phyloP scores from a whole-genome alignment of 2,888 invertebrate genomes.

The Eupithecia vulgata region DNA sequence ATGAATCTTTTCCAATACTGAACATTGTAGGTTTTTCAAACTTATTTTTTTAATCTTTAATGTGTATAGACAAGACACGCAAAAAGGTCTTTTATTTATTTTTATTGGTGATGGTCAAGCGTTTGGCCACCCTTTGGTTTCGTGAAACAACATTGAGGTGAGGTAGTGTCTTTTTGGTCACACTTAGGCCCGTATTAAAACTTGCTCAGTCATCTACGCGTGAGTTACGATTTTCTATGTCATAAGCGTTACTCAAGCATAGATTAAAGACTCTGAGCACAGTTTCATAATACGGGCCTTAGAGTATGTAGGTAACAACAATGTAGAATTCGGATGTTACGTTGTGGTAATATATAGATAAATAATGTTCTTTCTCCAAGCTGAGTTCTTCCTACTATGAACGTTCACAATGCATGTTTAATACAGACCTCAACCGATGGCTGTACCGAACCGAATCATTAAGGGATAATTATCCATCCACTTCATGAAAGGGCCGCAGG shows the following conservation, averaged over 20 bases:
- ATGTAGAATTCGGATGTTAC: not conserved
- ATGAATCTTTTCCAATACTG: too few relatives aligned
- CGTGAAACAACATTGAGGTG: not conserved
- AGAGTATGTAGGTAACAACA: not conserved
- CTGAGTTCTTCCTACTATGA: slow-evolving; percentile 49
- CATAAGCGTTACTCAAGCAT: too few relatives aligned
- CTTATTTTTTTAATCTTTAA: too few relatives aligned
- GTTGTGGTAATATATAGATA: not conserved
- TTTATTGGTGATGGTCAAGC: too few relatives aligned
- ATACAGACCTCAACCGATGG: slow-evolving; percentile 71
- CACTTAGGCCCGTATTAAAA: not conserved
- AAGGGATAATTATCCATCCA: slow-evolving; percentile 79
- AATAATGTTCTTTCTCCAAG: not conserved
- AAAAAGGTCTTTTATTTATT: too few relatives aligned
- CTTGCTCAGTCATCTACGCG: too few relatives aligned
- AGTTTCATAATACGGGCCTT: too few relatives aligned
- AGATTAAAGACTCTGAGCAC: too few relatives aligned
- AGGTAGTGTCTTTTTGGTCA: not conserved
- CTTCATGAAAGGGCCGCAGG: slow-evolving; percentile 73
- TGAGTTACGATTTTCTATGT: too few relatives aligned
- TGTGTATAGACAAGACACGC: too few relatives aligned
- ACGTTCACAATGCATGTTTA: slow-evolving; percentile 74
- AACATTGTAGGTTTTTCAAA: too few relatives aligned
- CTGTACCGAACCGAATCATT: slow-evolving; percentile 75
- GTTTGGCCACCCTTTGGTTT: too few relatives aligned